Conservation (phyloP, 1,140 invertebrate genomes). For the Philotrypesis tridentata region DNA sequence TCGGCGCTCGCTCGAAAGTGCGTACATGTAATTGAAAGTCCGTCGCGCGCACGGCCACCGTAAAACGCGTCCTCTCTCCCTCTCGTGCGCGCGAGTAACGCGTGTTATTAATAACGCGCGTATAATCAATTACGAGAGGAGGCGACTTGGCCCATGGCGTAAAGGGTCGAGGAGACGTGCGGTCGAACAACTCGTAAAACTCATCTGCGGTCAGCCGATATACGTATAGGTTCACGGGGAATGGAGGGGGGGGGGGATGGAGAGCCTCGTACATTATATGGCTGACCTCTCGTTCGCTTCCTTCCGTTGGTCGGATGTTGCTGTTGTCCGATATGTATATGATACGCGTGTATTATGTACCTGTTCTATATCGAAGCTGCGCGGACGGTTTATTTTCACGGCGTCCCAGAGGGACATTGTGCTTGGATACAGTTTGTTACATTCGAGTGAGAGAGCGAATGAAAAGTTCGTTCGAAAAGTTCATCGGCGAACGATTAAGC, state of each 20-base stretch:
- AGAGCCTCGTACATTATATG: not conserved
- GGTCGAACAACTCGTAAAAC: constrained; percentile 65
- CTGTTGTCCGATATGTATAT: not conserved
- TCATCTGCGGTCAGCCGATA: constrained; percentile 68
- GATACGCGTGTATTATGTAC: too few relatives aligned
- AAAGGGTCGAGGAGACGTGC: constrained; percentile 65
- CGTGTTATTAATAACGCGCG: constrained; percentile 63
- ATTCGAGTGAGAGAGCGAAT: too few relatives aligned
- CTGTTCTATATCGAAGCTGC: too few relatives aligned
- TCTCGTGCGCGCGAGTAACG: not conserved
- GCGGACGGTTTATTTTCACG: too few relatives aligned
- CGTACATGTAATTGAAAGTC: constrained; percentile 47
- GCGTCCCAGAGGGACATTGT: too few relatives aligned
- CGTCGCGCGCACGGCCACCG: constrained; percentile 45
- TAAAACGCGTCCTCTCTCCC: constrained; percentile 53
- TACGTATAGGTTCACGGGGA: constrained; percentile 20
- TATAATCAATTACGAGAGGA: constrained; percentile 61
- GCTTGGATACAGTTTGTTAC: too few relatives aligned
- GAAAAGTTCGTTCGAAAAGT: not conserved
- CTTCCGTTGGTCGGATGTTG: constrained; percentile 7
- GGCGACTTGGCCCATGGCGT: constrained; percentile 44
- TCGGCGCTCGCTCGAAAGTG: not conserved
- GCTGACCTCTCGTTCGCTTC: not conserved
- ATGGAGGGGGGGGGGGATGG: too few relatives aligned
- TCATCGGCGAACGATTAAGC: constrained; percentile 9